Evolutionary conservation across 1,140 invertebrate species (phyloP), one percentile per base, ranked within the genome.

Genomic region (Platyscapa corneri): DNA sequence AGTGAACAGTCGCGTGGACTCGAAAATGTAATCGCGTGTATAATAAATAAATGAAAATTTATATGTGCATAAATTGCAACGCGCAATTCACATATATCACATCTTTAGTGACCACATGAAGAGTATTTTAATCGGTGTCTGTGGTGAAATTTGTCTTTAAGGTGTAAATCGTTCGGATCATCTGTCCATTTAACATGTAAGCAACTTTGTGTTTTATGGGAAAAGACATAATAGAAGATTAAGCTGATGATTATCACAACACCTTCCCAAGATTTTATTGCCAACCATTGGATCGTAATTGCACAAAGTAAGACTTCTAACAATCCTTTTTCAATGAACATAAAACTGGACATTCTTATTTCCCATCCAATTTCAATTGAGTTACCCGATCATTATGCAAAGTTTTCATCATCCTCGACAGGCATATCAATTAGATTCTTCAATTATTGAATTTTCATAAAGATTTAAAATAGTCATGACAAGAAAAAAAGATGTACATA

Each of bases 1-100:
- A 90, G 88, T 89, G 30, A 82, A 42, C 70, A 8, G 65, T 70
- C 91, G 92, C 91, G 91, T 88, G 88, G 86, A 84, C 84, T 83
- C 90, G 90, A 90, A 91, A 91, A 92, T 91, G 90, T 91, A 88
- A 91, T 82, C 86, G 87, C 78, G 39, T 18, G 39, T 2, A 34
- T n/a, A 30, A 56, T 18, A 27, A 53, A 53, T 53, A 76, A 77
- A 78, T 1, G 3, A 49, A 76, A 23, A 76, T 3, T 30, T n/a
- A 30, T 27, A 32, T 5, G 18, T 7, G 30, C 5, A 32, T 3
- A 14, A 72, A 39, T 72, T 34, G 37, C 10, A 34, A 39, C 34
- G 16, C 67, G 20, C 67, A 10, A n/a, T 53, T 3, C 7, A 2
- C 49, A 18, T 18, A 16, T 18, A 53, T 60, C 6, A 12, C 23